A percentile compares a stretch with the other conserved stretches of the same genome.
Evolutionary conservation across 1,140 invertebrate genomes (phyloP).

Genomic region (Procambarus virginalis): DNA sequence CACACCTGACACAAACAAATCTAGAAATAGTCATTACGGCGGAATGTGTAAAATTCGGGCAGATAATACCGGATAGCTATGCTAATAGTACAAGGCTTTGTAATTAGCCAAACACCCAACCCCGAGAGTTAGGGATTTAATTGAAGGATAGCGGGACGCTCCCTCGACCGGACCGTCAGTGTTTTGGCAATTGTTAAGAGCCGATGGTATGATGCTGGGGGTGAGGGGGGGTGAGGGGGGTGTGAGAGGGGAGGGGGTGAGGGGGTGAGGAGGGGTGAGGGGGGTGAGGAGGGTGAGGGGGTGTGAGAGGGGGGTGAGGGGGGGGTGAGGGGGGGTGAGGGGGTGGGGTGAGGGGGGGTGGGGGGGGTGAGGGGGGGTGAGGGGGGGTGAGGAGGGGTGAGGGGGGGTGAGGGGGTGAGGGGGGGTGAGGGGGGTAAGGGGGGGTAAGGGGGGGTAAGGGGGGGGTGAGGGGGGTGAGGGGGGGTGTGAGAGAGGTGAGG

Average conservation of each 20-base stretch:
- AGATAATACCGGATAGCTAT: slow-evolving; percentile 40
- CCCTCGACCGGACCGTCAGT: neutral
- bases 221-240: neutral
- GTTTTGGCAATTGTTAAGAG: slow-evolving; percentile 40
- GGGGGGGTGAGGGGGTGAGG: neutral
- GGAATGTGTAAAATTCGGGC: slow-evolving; percentile 51
- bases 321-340: neutral
- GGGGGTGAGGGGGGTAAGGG: no score
- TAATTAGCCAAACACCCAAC: slow-evolving; percentile 44
- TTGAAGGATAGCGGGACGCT: slow-evolving; percentile 30
- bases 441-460: neutral
- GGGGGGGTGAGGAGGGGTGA: neutral
- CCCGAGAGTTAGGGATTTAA: slow-evolving; percentile 43
- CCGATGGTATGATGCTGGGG: neutral
- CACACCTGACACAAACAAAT: slow-evolving; percentile 39
- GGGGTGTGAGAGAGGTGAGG: no score
- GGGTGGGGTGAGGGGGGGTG: neutral
- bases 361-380: no score
- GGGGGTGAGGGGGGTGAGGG: neutral
- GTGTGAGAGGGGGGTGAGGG: neutral
- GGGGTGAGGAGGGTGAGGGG: neutral
- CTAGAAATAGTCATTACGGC: slow-evolving; percentile 47
- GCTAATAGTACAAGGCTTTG: slow-evolving; percentile 47
- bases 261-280: no score
- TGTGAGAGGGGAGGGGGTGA: no score